These are phyloP conservation scores for Trogon melanurus DNA, from an alignment of 2,113 vertebrate species.

Conservation along the genomic window DNA sequence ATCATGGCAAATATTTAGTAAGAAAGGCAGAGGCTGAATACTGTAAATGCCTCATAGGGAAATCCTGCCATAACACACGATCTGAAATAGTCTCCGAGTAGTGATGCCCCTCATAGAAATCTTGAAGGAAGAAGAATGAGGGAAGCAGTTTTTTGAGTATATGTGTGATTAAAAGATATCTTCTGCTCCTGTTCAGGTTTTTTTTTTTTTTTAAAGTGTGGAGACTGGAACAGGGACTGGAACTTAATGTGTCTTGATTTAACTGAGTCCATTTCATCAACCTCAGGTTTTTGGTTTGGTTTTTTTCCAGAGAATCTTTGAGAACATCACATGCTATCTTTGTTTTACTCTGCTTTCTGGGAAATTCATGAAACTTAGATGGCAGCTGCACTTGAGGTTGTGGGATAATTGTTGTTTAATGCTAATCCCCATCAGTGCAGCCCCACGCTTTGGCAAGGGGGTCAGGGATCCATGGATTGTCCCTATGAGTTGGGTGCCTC, in stretches of 20 bases:
- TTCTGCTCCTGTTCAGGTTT: not conserved
- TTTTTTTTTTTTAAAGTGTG: not conserved
- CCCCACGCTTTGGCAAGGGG: not conserved
- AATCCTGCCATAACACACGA: not conserved
- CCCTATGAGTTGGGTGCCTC: not conserved
- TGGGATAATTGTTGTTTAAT: not conserved
- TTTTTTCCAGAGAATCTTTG: not conserved
- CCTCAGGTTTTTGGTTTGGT: not conserved
- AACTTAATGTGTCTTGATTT: not conserved
- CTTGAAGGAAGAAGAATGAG: not conserved
- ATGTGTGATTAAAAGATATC: not conserved
- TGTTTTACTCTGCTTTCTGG: not conserved
- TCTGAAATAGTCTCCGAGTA: not conserved
- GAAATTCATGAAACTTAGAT: not conserved
- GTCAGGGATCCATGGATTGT: rapidly evolving
- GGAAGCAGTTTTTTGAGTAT: not conserved
- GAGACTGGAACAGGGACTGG: not conserved
- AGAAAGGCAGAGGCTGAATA: not conserved
- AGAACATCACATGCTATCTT: not conserved
- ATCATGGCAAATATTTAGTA: not conserved
- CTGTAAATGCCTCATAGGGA: not conserved
- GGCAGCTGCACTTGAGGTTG: not conserved
- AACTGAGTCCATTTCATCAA: not conserved
- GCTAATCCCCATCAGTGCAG: not conserved
- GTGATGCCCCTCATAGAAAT: not conserved